Evolutionary conservation across 1,140 invertebrate genomes (phyloP).

Genomic region (Bombus confusus): DNA sequence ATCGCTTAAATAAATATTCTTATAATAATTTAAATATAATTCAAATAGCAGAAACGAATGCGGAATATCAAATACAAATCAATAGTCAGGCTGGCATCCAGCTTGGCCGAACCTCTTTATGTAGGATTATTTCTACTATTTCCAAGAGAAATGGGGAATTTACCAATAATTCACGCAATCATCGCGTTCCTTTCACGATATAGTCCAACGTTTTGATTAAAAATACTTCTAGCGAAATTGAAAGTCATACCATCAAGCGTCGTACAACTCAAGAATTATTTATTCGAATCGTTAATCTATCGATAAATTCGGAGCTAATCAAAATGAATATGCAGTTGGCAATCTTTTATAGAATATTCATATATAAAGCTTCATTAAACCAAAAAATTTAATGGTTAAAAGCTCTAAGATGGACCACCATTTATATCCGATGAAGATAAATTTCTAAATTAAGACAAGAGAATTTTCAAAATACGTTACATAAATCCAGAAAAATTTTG

Average conservation of each 20-base stretch:
- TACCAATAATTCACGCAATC: constrained; percentile 10
- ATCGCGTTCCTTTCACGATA: constrained; percentile 9
- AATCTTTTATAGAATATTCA: background rate
- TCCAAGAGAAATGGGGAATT: constrained; percentile 11
- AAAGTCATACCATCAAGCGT: background rate
- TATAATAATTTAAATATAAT: background rate
- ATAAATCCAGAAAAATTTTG: too few species aligned
- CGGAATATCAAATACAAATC: background rate
- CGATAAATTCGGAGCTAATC: background rate
- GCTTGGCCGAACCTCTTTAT: background rate
- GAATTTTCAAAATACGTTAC: background rate
- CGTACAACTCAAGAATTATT: background rate
- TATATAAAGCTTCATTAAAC: background rate
- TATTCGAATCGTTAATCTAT: background rate
- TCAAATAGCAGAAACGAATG: background rate
- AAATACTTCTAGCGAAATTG: constrained; percentile 8
- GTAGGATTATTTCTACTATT: constrained; percentile 24
- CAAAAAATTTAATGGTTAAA: background rate
- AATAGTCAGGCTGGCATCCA: background rate
- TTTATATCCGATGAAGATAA: background rate
- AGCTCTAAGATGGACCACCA: background rate
- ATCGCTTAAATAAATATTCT: background rate
- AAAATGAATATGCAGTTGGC: background rate
- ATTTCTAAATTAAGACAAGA: background rate
- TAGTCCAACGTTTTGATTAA: constrained; percentile 19